These are phyloP conservation scores for Drosophila fulvimacula DNA, from an alignment of 2,888 invertebrate genomes.

Conservation along the genomic window DNA sequence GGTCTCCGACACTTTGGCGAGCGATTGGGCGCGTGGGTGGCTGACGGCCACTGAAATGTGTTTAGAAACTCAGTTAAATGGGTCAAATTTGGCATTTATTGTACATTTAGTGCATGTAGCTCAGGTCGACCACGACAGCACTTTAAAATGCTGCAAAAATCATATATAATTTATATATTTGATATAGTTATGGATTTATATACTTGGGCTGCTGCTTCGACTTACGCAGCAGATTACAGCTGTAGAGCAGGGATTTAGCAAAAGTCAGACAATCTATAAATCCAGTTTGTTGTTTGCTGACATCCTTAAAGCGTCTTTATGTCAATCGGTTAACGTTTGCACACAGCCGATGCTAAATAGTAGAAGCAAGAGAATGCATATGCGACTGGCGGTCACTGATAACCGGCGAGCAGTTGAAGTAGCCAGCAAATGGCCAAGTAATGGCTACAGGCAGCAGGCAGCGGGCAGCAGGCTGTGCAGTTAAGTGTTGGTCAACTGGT, in stretches of 20 bases:
- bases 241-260: background rate
- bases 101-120: background rate
- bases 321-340: slow-evolving; percentile 6
- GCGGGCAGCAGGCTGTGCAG: slow-evolving; percentile 23
- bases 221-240: background rate
- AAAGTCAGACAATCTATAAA: background rate
- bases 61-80: slow-evolving; percentile 2
- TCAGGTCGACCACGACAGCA: background rate
- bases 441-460: slow-evolving; percentile 18
- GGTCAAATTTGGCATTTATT: background rate
- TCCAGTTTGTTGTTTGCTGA: background rate
- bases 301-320: background rate
- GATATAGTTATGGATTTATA: background rate
- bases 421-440: slow-evolving; percentile 22
- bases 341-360: slow-evolving; percentile 2
- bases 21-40: background rate
- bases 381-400: slow-evolving; percentile 30
- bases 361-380: slow-evolving; percentile 1
- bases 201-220: too few species aligned
- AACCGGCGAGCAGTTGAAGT: slow-evolving; percentile 42
- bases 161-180: background rate
- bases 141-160: background rate
- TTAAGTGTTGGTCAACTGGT: slow-evolving; percentile 32
- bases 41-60: background rate
- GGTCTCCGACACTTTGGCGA: background rate